These are phyloP conservation scores for Penaeus japonicus DNA, from an alignment of 1,140 invertebrate species.

Conservation along the genomic window DNA sequence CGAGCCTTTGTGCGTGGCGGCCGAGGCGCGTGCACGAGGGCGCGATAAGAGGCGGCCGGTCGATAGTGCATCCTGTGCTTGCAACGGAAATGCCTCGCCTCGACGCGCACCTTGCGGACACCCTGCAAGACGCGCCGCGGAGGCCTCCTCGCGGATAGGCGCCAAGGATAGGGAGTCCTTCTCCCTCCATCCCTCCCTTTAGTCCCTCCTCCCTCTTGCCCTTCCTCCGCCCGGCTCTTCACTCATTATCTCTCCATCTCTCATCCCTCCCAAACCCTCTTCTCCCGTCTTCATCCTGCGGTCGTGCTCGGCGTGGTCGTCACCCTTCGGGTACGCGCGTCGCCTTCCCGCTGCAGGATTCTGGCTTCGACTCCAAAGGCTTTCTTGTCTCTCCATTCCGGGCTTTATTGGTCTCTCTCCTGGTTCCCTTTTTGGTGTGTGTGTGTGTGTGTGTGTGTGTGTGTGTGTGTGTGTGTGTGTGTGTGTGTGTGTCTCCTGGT, in stretches of 20 bases:
- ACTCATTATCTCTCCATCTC: background rate
- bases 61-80: conserved; percentile 13
- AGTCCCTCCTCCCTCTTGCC: background rate
- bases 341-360: too few species aligned
- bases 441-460: background rate
- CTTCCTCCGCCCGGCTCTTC: background rate
- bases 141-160: too few species aligned
- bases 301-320: too few species aligned
- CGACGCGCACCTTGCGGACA: background rate
- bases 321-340: too few species aligned
- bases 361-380: too few species aligned
- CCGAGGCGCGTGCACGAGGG: background rate
- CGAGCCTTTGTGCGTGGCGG: background rate
- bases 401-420: too few species aligned
- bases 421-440: too few species aligned
- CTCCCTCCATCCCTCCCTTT: background rate
- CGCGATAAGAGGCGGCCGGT: background rate
- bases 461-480: conserved; percentile 19
- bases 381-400: too few species aligned
- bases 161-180: too few species aligned
- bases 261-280: too few species aligned
- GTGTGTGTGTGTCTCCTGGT: background rate
- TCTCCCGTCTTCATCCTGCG: too few species aligned
- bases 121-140: background rate
- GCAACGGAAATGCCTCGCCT: background rate